Evolutionary conservation across 2,797 vertebrate species (phyloP).

Genomic region (Craterocephalus amniculus): DNA sequence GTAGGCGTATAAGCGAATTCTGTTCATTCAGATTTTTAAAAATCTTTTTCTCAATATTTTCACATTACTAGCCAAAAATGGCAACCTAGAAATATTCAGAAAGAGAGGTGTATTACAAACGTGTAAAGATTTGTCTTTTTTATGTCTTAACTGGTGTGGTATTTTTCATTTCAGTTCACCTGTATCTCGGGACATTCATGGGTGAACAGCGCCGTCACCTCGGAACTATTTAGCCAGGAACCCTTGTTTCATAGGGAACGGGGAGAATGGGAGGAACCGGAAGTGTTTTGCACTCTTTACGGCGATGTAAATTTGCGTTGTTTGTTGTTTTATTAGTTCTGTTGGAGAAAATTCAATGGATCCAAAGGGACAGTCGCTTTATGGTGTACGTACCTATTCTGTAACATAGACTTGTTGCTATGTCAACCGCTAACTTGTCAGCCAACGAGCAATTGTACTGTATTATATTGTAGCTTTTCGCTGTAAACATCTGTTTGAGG

Average conservation of each 20-base stretch:
- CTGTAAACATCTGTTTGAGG: constrained; percentile 3
- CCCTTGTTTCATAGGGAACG: not conserved
- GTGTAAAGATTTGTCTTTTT: too few relatives aligned
- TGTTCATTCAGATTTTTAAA: not conserved
- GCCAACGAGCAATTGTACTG: constrained; percentile 13
- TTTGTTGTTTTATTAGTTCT: constrained; percentile 13
- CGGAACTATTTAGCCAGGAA: constrained; percentile 43
- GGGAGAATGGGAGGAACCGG: constrained; percentile 33
- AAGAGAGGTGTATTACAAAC: not conserved
- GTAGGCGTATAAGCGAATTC: too few relatives aligned
- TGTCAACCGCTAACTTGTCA: not conserved
- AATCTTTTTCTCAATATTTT: not conserved
- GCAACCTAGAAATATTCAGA: not conserved
- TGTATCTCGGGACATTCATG: too few relatives aligned
- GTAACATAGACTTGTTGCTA: not conserved
- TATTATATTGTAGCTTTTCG: constrained; percentile 9
- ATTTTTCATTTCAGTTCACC: too few relatives aligned
- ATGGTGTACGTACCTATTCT: constrained; percentile 58
- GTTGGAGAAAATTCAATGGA: constrained; percentile 55
- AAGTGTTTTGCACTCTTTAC: constrained; percentile 29
- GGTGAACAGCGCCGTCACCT: too few relatives aligned
- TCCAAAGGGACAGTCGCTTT: constrained; percentile 36
- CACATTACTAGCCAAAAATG: not conserved
- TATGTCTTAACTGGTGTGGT: too few relatives aligned
- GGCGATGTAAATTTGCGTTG: constrained; percentile 30